Percentiles rank a stretch among this genome's conserved stretches.
Conservation (phyloP, 2,888 invertebrate species). For the Caenorhabditis becei region DNA sequence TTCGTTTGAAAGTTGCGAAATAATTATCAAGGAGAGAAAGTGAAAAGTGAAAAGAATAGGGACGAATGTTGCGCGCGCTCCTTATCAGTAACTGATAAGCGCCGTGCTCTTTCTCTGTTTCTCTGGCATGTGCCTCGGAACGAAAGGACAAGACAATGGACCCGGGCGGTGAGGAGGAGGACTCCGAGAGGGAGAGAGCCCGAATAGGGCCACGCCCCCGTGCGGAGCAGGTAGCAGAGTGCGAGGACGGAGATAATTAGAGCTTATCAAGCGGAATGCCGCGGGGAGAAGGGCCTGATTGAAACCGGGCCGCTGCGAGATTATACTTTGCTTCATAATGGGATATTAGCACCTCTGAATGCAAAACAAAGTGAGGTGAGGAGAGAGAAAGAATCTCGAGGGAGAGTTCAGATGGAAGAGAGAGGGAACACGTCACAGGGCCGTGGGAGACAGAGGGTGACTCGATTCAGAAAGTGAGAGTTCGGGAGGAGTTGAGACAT, state of each 20-base stretch:
- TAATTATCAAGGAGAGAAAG: not conserved
- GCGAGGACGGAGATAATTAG: conserved; percentile 22
- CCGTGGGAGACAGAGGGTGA: not conserved
- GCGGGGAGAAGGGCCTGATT: not conserved
- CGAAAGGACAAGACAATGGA: conserved; percentile 16
- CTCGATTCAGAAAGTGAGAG: not conserved
- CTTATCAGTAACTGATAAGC: conserved; percentile 30
- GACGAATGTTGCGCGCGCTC: not conserved
- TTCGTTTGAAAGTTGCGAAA: conserved; percentile 4
- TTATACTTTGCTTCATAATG: conserved; percentile 4
- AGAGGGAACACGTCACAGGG: too few species aligned
- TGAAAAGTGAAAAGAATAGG: conserved; percentile 10
- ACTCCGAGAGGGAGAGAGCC: too few species aligned
- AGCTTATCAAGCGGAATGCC: conserved; percentile 26
- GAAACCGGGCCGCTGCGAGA: conserved; percentile 6
- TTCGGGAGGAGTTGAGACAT: not conserved
- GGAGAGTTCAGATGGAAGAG: not conserved
- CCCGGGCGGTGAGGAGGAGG: not conserved
- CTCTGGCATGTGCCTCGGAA: not conserved
- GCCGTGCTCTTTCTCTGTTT: not conserved
- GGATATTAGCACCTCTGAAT: not conserved
- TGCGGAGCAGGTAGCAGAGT: conserved; percentile 2
- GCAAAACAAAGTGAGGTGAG: not conserved
- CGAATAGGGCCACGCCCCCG: conserved; percentile 19
- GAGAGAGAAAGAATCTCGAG: not conserved